Evolutionary conservation across 2,888 invertebrate species (phyloP).

Genomic region (Shargacucullia verbasci): DNA sequence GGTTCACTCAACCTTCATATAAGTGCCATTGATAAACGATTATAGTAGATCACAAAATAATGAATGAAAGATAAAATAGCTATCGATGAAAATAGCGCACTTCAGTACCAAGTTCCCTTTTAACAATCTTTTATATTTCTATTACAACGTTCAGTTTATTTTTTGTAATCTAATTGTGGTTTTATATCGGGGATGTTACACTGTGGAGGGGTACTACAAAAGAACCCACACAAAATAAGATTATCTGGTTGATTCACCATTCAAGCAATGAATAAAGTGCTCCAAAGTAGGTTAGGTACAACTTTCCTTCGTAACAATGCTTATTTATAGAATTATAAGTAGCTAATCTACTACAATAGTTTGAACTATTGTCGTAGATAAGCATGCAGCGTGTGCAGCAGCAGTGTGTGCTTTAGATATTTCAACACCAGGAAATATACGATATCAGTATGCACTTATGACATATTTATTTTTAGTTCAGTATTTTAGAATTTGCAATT

Average conservation of each 20-base stretch:
- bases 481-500: too few relatives aligned
- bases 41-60: too few relatives aligned
- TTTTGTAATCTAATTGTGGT: conserved; percentile 20
- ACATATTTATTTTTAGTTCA: too few relatives aligned
- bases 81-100: too few relatives aligned
- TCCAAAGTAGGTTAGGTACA: conserved; percentile 46
- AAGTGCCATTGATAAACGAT: too few relatives aligned
- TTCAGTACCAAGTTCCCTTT: neutral
- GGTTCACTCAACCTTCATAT: neutral
- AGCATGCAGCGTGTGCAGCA: too few relatives aligned
- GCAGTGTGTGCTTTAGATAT: too few relatives aligned
- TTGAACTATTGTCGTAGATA: too few relatives aligned
- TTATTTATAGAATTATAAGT: conserved; percentile 24
- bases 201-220: conserved; percentile 20
- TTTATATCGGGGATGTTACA: conserved; percentile 3
- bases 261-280: conserved; percentile 47
- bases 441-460: too few relatives aligned
- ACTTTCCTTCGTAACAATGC: conserved; percentile 3
- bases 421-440: too few relatives aligned
- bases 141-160: neutral
- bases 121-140: neutral
- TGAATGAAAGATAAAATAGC: conserved; percentile 2
- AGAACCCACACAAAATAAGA: conserved; percentile 21
- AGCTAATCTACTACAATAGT: too few relatives aligned
- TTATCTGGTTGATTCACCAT: conserved; percentile 42